These are phyloP conservation scores for Pongo abelii DNA, from an alignment of 2,113 vertebrate species.

Conservation along the genomic window DNA sequence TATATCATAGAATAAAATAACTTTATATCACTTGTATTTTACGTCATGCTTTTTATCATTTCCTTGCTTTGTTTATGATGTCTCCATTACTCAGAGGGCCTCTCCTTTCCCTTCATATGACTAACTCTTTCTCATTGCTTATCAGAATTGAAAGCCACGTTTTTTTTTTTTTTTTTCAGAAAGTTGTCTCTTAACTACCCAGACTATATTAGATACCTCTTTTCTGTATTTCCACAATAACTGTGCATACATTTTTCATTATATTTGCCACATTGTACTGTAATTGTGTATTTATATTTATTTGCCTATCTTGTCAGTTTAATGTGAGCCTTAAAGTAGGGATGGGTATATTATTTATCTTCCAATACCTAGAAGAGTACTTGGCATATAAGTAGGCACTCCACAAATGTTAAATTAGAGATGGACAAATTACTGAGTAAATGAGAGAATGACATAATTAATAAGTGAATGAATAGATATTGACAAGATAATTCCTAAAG, in stretches of 20 bases:
- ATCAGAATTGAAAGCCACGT: not conserved
- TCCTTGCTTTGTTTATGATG: not conserved
- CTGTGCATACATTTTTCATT: not conserved
- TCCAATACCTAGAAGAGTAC: not conserved
- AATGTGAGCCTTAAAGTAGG: not conserved
- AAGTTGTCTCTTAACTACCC: not conserved
- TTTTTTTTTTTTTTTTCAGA: not conserved
- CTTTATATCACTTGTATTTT: not conserved
- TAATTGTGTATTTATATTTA: not conserved
- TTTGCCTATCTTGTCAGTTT: not conserved
- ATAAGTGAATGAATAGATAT: not conserved
- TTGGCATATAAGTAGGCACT: not conserved
- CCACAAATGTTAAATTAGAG: not conserved
- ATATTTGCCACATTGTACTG: not conserved
- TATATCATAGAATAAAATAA: not conserved
- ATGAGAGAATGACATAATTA: not conserved
- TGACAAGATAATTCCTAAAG: not conserved
- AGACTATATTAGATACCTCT: not conserved
- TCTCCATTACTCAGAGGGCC: not conserved
- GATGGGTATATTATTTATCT: not conserved
- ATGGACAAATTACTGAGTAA: not conserved
- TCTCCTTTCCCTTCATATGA: not conserved
- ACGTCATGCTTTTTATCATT: not conserved
- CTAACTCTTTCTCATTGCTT: not conserved
- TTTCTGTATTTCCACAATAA: not conserved